phyloP scores from a whole-genome alignment of 2,113 vertebrate species.

The Lamprologus ornatipinnis region DNA sequence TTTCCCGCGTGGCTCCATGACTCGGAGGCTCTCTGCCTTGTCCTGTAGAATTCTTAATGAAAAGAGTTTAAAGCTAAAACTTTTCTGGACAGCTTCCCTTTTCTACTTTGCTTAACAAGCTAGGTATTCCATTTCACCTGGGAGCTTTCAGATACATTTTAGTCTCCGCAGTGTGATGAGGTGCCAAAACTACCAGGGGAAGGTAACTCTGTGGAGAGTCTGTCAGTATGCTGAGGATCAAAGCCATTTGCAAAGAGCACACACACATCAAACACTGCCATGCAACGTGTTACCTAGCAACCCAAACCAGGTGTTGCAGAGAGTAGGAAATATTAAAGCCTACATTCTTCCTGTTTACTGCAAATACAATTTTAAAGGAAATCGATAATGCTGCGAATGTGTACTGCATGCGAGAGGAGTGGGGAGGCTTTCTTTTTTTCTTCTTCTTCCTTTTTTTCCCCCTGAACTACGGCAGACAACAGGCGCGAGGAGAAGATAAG shows the following conservation, averaged over 20 bases:
- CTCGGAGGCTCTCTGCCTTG: neutral
- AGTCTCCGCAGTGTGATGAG: slow-evolving; percentile 49
- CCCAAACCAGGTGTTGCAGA: slow-evolving; percentile 66
- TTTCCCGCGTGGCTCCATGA: neutral
- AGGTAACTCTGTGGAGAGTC: slow-evolving; percentile 53
- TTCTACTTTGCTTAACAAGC: slow-evolving; percentile 58
- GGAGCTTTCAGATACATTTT: slow-evolving; percentile 64
- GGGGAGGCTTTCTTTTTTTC: neutral
- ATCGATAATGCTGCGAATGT: slow-evolving; percentile 50
- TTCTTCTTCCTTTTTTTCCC: neutral
- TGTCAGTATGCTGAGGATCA: slow-evolving; percentile 66
- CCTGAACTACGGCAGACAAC: neutral
- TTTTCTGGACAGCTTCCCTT: slow-evolving; percentile 47
- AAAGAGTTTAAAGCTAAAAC: slow-evolving; percentile 42
- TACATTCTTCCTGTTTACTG: slow-evolving; percentile 55
- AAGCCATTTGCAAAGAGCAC: slow-evolving; percentile 69
- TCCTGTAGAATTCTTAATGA: slow-evolving; percentile 30
- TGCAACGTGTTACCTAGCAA: slow-evolving; percentile 74
- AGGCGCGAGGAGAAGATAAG: slow-evolving; percentile 32
- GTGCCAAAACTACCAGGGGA: slow-evolving; percentile 60
- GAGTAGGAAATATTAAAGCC: slow-evolving; percentile 55
- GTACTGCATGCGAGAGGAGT: slow-evolving; percentile 12
- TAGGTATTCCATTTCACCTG: slow-evolving; percentile 54
- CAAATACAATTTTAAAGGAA: slow-evolving; percentile 63
- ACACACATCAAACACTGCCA: slow-evolving; percentile 59